A percentile compares a stretch with the other conserved stretches of the same genome.
These are phyloP conservation scores for Parthenolecanium corni DNA, from an alignment of 2,888 invertebrate genomes.

Conservation along the genomic window DNA sequence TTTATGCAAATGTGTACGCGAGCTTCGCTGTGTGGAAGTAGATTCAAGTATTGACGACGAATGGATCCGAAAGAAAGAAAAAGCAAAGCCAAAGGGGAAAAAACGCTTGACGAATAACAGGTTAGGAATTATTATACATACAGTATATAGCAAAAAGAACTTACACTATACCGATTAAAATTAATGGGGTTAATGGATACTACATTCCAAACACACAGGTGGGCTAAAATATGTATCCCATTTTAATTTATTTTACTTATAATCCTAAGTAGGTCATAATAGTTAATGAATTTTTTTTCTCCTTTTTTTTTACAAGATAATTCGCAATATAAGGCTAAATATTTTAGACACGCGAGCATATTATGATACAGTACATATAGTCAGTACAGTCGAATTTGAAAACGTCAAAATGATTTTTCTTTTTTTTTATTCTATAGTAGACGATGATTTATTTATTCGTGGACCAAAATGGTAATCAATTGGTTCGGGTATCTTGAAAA, in stretches of 20 bases:
- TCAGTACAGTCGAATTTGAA: background rate
- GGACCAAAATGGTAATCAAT: background rate
- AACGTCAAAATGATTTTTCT: background rate
- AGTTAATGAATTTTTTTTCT: conserved; percentile 23
- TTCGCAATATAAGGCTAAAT: conserved; percentile 13
- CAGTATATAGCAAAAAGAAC: conserved; percentile 20
- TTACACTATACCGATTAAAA: conserved; percentile 24
- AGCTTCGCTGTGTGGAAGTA: conserved; percentile 14
- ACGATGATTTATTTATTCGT: background rate
- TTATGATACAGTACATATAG: background rate
- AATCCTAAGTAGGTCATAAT: conserved; percentile 24
- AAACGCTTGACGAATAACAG: conserved; percentile 19
- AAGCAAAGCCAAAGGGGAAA: too few species aligned
- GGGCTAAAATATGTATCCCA: conserved; percentile 16
- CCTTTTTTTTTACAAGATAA: background rate
- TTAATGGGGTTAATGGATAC: conserved; percentile 28
- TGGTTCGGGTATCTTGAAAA: background rate
- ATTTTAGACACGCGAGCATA: background rate
- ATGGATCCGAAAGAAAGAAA: too few species aligned
- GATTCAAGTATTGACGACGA: conserved; percentile 10
- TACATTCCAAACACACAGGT: conserved; percentile 27
- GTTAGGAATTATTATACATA: conserved; percentile 6
- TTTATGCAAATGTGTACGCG: conserved; percentile 16
- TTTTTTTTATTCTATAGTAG: too few species aligned
- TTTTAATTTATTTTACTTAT: conserved; percentile 7